Base-by-base conservation (phyloP, 2,113 vertebrate genomes). In the Struthidea cinerea region DNA sequence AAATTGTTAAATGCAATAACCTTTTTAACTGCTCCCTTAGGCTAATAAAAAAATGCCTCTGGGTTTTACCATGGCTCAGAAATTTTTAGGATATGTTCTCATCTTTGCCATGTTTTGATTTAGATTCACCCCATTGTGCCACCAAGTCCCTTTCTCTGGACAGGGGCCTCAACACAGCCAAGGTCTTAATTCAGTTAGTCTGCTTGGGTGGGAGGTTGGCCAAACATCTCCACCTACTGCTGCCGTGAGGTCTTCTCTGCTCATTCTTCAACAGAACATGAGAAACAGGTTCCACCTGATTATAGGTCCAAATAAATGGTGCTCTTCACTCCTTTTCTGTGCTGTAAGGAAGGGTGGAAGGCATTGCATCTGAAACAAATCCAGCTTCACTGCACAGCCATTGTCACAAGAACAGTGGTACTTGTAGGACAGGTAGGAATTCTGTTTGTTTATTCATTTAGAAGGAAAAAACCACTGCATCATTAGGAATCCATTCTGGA, bases 261-360 rank as follows among this genome's bases (percentile, higher is more conserved):
- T 73, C 50, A 37, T 89, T 73, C 41, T 59, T 55, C 59, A 33
- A 1, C 0, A 46, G 13, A 23, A 60, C 20, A 26, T 1, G 21
- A 88, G 41, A 56, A 73, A 64, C 35, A 69, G 13, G 9, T 50
- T 79, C 28, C 24, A 41, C 16, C 14, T 67, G 33, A 7, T 41
- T 33, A 30, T 14, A 39, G 23, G 12, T 83, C 65, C 65, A 12
- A 73, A 47, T 7, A 20, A 68, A 68, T 8, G 12, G 7, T 23
- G 10, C 20, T 68, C 53, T 52, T 47, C 0, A 0, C 28, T 42
- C 44, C 56, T 68, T n/a, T 71, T 33, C 63, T 4, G 5, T n/a
- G 16, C 60, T n/a, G 50, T 56, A 18, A 69, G 47, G 42, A 50
- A 47, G n/a, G 11, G 12, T 44, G 46, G 30, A 44, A 77, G n/a